Base-by-base conservation (phyloP, 2,888 invertebrate species). In the Drosophila pegasa region DNA sequence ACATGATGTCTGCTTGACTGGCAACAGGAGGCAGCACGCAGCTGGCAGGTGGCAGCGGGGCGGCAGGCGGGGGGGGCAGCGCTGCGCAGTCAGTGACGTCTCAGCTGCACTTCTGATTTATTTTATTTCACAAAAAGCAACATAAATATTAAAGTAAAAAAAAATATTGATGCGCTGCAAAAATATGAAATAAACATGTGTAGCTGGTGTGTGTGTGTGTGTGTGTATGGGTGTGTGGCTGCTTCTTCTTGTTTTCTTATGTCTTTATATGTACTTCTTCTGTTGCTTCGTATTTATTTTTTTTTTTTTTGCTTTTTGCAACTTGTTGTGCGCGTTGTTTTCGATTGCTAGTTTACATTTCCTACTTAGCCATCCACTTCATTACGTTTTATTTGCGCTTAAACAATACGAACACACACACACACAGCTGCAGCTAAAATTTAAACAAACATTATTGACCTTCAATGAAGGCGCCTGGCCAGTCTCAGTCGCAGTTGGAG, bases 401-500 rank as follows among this genome's bases (percentile, higher is more conserved):
- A 54, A 77, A 55, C 75, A 77, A 71, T 71, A 60, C 31, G 27
- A 22, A 25, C 25, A 56, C 61, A 45, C 31, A 58, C 29, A 14
- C 29, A 29, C 16, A 16, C 47, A 55, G 38, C 55, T 80, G 65
- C 67, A 82, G 70, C 69, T 70, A 56, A 75, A 81, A 75, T 73
- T 85, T 87, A 87, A 81, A 74, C 85, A 85, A 85, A 85, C 87
- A 85, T 76, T 78, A 78, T 81, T 81, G 85, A 78, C 87, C 85
- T 85, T 85, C 85, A 66, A 41, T 56, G 65, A 50, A 55, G 69
- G 70, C 78, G 69, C 64, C 64, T 68, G 74, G 66, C 59, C 73
- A 63, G 40, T 47, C 58, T 41, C 37, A 56, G 18, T 20, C 31
- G 12, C 47, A 3, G 29, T 31, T 31, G 43, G 8, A 10, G 31